These are phyloP conservation scores for Biston stratarius DNA, from an alignment of 2,888 invertebrate genomes.

Conservation along the genomic window DNA sequence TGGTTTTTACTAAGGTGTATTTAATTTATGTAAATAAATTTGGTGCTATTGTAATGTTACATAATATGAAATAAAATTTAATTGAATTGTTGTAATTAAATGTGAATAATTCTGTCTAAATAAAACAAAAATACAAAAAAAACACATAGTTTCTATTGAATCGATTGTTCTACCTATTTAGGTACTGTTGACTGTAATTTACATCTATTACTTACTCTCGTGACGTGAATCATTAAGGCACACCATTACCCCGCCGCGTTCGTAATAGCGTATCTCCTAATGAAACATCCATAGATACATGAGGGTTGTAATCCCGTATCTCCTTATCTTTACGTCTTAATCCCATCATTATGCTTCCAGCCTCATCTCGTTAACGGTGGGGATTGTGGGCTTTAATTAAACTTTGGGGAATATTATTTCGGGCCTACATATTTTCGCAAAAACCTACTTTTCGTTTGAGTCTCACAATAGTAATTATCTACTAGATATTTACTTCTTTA, in stretches of 20 bases:
- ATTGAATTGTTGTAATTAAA: neutral
- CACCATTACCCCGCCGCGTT: slow-evolving; percentile 41
- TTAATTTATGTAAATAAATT: too few species aligned
- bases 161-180: neutral
- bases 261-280: slow-evolving; percentile 60
- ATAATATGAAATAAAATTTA: too few species aligned
- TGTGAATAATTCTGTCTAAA: neutral
- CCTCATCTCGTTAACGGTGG: slow-evolving; percentile 43
- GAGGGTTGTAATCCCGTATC: slow-evolving; percentile 67
- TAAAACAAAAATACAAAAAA: neutral
- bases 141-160: neutral
- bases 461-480: neutral
- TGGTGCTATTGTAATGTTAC: too few species aligned
- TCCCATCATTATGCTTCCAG: slow-evolving; percentile 66
- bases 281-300: slow-evolving; percentile 60
- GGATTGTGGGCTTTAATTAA: slow-evolving; percentile 21
- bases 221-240: slow-evolving; percentile 31
- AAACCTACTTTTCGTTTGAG: neutral
- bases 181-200: slow-evolving; percentile 14
- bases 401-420: slow-evolving; percentile 8
- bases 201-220: slow-evolving; percentile 1
- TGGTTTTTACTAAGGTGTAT: too few species aligned
- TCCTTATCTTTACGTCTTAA: slow-evolving; percentile 80
- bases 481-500: too few species aligned
- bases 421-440: slow-evolving; percentile 3